Percentiles rank a stretch among this genome's conserved stretches.
Conservation (phyloP, 2,888 invertebrate species). For the Parnassius glacialis region DNA sequence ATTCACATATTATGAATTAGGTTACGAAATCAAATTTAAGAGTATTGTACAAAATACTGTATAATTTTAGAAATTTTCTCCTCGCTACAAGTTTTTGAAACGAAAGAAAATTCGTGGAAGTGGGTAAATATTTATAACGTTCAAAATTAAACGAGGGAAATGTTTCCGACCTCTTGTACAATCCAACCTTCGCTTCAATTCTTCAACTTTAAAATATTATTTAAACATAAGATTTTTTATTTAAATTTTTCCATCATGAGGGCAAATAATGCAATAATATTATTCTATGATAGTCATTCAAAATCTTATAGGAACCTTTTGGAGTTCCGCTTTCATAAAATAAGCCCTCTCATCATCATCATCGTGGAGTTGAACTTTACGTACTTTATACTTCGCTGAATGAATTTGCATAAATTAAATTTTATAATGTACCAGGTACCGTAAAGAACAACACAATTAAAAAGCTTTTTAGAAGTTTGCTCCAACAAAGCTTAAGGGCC, state of each 20-base stretch:
- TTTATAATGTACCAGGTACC: background rate
- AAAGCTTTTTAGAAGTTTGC: background rate
- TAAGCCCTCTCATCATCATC: too few relatives aligned
- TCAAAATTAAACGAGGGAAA: constrained; percentile 23
- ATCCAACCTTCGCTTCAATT: constrained; percentile 11
- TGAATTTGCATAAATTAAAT: too few relatives aligned
- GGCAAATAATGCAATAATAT: too few relatives aligned
- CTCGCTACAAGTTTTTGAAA: constrained; percentile 17
- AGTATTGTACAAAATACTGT: constrained; percentile 5
- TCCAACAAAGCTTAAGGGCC: background rate
- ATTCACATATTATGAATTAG: background rate
- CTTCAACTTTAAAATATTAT: background rate
- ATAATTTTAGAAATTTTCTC: constrained; percentile 4
- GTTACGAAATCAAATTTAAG: constrained; percentile 3
- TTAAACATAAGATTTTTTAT: background rate
- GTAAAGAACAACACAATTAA: background rate
- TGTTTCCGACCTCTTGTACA: constrained; percentile 18
- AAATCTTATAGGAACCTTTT: too few relatives aligned
- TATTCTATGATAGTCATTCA: too few relatives aligned
- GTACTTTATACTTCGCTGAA: too few relatives aligned
- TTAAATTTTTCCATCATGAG: background rate
- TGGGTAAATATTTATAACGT: constrained; percentile 27
- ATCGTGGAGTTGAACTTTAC: too few relatives aligned
- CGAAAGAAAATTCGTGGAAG: constrained; percentile 19
- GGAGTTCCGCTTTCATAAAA: too few relatives aligned